Evolutionary conservation across 2,888 invertebrate species (phyloP).

Genomic region (Dolomedes plantarius): DNA sequence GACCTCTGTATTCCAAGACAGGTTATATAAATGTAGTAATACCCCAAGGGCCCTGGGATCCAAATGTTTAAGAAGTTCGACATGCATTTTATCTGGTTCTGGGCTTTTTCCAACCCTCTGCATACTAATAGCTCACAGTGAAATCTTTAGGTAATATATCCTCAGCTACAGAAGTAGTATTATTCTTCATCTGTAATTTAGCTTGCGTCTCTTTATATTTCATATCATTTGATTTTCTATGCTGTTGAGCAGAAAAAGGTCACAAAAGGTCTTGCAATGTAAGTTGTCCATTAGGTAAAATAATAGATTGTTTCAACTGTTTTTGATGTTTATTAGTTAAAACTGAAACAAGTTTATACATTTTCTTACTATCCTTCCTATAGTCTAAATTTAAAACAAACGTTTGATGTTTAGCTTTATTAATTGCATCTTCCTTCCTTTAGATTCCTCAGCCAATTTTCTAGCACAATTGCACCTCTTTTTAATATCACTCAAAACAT

Average conservation of each 20-base stretch:
- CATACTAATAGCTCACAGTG: background rate
- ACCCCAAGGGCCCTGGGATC: background rate
- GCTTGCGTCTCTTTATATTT: conserved; percentile 9
- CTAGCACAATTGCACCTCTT: no score
- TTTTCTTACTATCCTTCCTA: no score
- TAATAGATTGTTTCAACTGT: no score
- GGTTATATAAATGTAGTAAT: conserved; percentile 16
- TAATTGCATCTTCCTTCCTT: no score
- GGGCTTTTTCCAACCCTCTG: background rate
- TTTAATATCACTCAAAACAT: no score
- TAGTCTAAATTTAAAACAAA: no score
- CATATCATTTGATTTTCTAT: conserved; percentile 10
- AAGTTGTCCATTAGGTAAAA: no score
- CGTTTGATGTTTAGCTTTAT: no score
- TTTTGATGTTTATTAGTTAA: no score
- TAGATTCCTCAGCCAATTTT: no score
- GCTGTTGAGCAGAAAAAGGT: conserved; percentile 14
- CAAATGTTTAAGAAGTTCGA: conserved; percentile 17
- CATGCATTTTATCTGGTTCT: background rate
- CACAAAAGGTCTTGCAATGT: background rate
- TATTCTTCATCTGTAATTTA: background rate
- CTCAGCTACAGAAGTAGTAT: background rate
- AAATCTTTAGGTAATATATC: background rate
- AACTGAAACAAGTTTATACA: no score
- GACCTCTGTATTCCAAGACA: background rate